These are phyloP conservation scores for Neuroscelio doddi DNA, from an alignment of 2,888 invertebrate species.

Conservation along the genomic window DNA sequence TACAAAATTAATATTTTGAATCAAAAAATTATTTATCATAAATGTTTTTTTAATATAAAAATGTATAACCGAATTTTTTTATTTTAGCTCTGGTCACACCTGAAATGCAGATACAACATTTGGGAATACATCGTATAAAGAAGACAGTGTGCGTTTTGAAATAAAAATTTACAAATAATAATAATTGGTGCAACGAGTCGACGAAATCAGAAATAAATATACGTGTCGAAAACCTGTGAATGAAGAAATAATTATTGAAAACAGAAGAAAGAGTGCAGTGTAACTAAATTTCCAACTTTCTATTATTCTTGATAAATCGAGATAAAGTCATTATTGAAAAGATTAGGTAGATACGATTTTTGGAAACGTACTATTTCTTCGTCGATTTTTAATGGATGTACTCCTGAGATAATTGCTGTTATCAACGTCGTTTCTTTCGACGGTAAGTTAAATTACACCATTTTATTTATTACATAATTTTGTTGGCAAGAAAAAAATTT, in stretches of 20 bases:
- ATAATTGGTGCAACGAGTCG: not conserved
- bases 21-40: not conserved
- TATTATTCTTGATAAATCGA: too few relatives aligned
- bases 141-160: constrained; percentile 41
- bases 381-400: constrained; percentile 45
- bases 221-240: not conserved
- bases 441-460: too few relatives aligned
- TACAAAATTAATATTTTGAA: not conserved
- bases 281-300: too few relatives aligned
- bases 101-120: constrained; percentile 21
- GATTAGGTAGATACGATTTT: constrained; percentile 1
- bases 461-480: too few relatives aligned
- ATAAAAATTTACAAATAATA: not conserved
- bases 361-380: constrained; percentile 3
- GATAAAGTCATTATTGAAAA: too few relatives aligned
- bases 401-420: constrained; percentile 42
- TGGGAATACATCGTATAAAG: constrained; percentile 22
- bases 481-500: too few relatives aligned
- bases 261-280: constrained; percentile 2
- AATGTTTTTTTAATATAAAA: not conserved
- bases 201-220: not conserved
- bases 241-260: not conserved
- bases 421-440: constrained; percentile 23
- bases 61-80: not conserved
- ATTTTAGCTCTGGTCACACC: constrained; percentile 26